Percentiles rank a stretch among this genome's conserved stretches.
phyloP scores from a whole-genome alignment of 1,140 invertebrate genomes.

The Laodelphax striatellus region DNA sequence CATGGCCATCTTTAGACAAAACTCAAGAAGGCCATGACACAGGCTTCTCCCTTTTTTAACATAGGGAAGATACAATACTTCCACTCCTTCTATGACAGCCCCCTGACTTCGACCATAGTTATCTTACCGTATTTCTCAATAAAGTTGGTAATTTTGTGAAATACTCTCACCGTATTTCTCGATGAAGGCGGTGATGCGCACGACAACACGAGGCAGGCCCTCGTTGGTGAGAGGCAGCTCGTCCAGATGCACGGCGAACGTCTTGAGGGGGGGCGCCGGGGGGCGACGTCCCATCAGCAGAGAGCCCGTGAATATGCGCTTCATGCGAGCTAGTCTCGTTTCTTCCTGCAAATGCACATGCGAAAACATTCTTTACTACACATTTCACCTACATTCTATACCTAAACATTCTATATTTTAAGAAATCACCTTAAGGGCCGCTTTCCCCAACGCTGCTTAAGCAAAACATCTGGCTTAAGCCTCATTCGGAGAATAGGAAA shows the following conservation, averaged over 20 bases:
- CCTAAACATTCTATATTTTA: too few relatives aligned
- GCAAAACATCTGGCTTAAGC: too few relatives aligned
- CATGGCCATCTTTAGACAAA: too few relatives aligned
- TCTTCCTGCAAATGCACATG: conserved; percentile 4
- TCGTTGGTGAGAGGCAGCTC: conserved; percentile 31
- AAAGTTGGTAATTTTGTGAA: conserved; percentile 34
- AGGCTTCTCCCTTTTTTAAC: neutral
- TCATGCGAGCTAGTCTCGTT: conserved; percentile 29
- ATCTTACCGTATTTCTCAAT: conserved; percentile 32
- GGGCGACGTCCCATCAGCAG: conserved; percentile 17
- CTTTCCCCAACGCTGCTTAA: too few relatives aligned
- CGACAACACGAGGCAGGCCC: conserved; percentile 34
- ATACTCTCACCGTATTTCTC: conserved; percentile 31
- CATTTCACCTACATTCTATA: neutral
- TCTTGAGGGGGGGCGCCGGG: conserved; percentile 5
- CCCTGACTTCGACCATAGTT: neutral
- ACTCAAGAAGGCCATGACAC: neutral
- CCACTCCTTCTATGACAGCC: neutral
- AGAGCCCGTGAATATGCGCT: conserved; percentile 32
- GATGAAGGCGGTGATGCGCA: conserved; percentile 35
- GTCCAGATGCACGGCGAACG: conserved; percentile 31
- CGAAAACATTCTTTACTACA: neutral
- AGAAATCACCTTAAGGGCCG: too few relatives aligned
- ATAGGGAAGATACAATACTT: neutral
- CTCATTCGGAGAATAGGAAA: too few relatives aligned